phyloP scores from a whole-genome alignment of 2,113 vertebrate species.

The Caranx melampygus region DNA sequence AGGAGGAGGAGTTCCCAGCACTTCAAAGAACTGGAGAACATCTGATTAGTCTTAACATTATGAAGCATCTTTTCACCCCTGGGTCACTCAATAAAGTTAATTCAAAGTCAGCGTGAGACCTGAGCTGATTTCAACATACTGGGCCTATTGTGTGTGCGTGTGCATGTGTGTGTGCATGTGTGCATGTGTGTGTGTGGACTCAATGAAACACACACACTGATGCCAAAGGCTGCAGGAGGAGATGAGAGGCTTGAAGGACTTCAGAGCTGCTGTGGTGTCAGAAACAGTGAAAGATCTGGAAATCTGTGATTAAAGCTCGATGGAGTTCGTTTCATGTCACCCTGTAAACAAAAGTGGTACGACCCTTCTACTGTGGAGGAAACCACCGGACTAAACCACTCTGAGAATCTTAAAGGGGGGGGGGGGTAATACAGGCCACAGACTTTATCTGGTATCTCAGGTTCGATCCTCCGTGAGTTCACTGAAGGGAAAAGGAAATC shows the following conservation, averaged over 20 bases:
- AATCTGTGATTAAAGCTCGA: neutral
- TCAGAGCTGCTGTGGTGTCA: too few relatives aligned
- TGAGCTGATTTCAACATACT: slow-evolving; percentile 2
- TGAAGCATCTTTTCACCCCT: neutral
- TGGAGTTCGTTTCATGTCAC: neutral
- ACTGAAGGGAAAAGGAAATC: neutral
- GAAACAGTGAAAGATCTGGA: too few relatives aligned
- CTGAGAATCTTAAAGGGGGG: neutral
- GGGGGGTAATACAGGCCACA: neutral
- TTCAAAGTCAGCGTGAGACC: slow-evolving; percentile 9
- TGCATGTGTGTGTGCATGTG: too few relatives aligned
- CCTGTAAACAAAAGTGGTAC: neutral
- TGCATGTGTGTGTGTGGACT: too few relatives aligned
- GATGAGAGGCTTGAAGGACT: too few relatives aligned
- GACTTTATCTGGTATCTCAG: neutral
- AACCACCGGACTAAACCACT: neutral
- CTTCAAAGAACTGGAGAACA: neutral
- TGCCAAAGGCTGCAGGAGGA: too few relatives aligned
- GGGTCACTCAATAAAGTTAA: slow-evolving; percentile 5
- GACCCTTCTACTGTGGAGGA: neutral
- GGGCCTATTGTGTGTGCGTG: slow-evolving; percentile 9
- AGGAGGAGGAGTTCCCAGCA: neutral
- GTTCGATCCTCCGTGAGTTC: neutral
- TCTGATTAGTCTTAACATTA: slow-evolving; percentile 3
- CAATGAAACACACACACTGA: too few relatives aligned